phyloP scores from a whole-genome alignment of 2,888 invertebrate species.

The Tubulanus polymorphus region DNA sequence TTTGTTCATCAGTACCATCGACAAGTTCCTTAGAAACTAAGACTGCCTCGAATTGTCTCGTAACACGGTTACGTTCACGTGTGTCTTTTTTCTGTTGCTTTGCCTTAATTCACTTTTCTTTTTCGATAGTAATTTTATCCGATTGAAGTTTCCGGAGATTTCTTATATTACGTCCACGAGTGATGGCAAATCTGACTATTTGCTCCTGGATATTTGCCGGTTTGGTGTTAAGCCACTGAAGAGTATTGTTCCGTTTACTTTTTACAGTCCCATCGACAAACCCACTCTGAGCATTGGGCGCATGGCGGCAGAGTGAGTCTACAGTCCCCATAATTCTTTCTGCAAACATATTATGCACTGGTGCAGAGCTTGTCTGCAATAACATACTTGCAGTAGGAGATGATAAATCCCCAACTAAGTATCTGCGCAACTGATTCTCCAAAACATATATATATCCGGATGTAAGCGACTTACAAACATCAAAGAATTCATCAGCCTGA shows the following conservation, averaged over 20 bases:
- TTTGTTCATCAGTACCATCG: too few species aligned
- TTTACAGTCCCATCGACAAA: conserved; percentile 7
- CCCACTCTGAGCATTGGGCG: background rate
- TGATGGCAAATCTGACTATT: background rate
- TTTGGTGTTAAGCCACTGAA: conserved; percentile 3
- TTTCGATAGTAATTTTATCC: too few species aligned
- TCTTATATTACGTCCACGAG: background rate
- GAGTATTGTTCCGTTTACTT: background rate
- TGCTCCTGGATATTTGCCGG: background rate
- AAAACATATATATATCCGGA: background rate
- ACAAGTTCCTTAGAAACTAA: too few species aligned
- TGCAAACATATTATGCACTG: background rate
- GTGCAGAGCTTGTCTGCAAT: background rate
- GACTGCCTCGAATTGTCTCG: too few species aligned
- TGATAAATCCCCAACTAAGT: background rate
- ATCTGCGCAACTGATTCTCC: background rate
- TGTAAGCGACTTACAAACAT: background rate
- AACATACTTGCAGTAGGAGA: background rate
- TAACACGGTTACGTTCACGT: too few species aligned
- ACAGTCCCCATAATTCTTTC: background rate
- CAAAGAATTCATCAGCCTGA: background rate
- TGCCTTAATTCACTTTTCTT: too few species aligned
- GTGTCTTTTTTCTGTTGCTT: too few species aligned
- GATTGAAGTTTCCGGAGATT: background rate
- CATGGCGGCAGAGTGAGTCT: background rate